Evolutionary conservation across 2,797 vertebrate genomes (phyloP), one percentile per base, ranked within the genome.

Genomic region (Melanotaenia boesemani): DNA sequence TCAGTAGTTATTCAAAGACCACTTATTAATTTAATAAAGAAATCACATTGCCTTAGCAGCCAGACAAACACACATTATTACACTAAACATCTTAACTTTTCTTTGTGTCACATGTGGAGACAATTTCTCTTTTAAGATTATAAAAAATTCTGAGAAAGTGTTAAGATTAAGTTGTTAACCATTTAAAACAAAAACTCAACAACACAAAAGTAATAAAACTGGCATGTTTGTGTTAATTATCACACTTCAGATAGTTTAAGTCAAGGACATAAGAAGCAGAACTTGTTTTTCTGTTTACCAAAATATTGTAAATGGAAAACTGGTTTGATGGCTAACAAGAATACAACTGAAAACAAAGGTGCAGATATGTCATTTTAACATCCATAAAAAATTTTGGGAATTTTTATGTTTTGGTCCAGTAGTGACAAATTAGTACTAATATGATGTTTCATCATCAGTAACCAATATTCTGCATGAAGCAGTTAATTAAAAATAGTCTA

Each of bases 381-480:
- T 66, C 37, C 67, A n/a, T 70, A 61, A 4, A 44, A 65, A 44
- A 2, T 12, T 41, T 81, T 79, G 87, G 73, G 62, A 82, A 71
- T 67, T 18, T 76, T 58, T 34, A 67, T 67, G 68, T 76, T 90
- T 90, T 89, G 88, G 86, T 91, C 78, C 76, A 69, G 18, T 3
- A 9, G 22, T 52, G 34, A 76, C 30, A 86, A 59, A 74, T 65
- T 6, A 56, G 63, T 69, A 59, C 6, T 1, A 30, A 30, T 11
- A 52, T 70, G n/a, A 54, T 5, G 10, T 55, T 79, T 71, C 4
- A 76, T 72, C 76, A 79, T 44, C 6, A 77, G 85, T 41, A 24
- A 48, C 28, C 28, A 30, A 6, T 30, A 46, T 20, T 60, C 59
- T 61, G 56, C 20, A 54, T 37, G 2, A 64, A 68, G 65, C 55